A percentile compares a stretch with the other conserved stretches of the same genome.
These are phyloP conservation scores for Colossoma macropomum DNA, from an alignment of 2,113 vertebrate genomes.

Conservation along the genomic window DNA sequence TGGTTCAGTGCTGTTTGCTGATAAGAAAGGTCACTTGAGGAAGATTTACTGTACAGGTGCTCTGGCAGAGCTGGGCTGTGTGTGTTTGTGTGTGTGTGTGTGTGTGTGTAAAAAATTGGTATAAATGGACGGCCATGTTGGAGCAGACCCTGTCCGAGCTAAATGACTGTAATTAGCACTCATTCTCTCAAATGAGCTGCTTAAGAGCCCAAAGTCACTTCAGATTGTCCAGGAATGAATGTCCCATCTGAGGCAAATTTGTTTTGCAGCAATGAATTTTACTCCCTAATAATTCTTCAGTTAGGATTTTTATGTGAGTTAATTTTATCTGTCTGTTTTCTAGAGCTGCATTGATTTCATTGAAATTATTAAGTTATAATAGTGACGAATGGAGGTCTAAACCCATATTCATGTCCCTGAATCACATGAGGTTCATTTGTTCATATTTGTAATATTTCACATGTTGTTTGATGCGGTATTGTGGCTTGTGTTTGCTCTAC, in stretches of 20 bases:
- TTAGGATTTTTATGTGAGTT: no score
- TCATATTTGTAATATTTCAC: no score
- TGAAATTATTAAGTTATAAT: no score
- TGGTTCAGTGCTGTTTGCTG: not conserved
- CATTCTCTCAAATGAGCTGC: constrained; percentile 18
- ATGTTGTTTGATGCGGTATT: no score
- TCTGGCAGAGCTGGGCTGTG: no score
- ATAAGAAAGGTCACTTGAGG: constrained; percentile 17
- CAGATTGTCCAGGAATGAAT: not conserved
- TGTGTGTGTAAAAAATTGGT: constrained; percentile 26
- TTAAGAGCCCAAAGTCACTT: not conserved
- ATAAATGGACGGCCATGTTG: constrained; percentile 25
- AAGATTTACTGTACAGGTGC: constrained; percentile 3
- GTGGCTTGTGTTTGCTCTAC: constrained; percentile 32
- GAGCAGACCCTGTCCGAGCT: not conserved
- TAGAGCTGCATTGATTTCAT: no score
- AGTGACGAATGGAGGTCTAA: no score
- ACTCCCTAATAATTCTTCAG: no score
- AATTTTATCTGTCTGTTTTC: no score
- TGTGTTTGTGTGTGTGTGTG: constrained; percentile 2
- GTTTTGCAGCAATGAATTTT: not conserved
- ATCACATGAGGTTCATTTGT: no score
- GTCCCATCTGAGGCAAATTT: not conserved
- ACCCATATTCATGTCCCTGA: no score
- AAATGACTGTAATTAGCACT: constrained; percentile 30